Conservation (phyloP, 1,140 invertebrate species). For the Ostrea edulis region DNA sequence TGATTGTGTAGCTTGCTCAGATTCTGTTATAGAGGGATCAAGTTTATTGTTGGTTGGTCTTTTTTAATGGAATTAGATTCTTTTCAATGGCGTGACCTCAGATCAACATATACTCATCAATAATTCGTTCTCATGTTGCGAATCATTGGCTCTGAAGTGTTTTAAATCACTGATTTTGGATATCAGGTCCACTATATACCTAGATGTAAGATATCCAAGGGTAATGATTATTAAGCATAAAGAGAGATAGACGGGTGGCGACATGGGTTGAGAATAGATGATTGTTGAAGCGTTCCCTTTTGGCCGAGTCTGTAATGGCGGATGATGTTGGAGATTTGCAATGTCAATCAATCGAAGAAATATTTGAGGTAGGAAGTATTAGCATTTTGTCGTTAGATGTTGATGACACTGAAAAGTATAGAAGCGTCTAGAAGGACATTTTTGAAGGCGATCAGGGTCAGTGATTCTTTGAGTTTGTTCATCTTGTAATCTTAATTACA, state of each 20-base stretch:
- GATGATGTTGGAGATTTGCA: background rate
- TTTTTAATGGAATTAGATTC: slow-evolving; percentile 1
- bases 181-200: background rate
- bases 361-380: slow-evolving; percentile 32
- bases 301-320: background rate
- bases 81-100: background rate
- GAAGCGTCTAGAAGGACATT: background rate
- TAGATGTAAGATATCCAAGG: slow-evolving; percentile 10
- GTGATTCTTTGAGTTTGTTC: background rate
- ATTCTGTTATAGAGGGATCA: background rate
- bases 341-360: slow-evolving; percentile 25
- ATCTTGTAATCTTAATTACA: slow-evolving; percentile 17
- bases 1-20: background rate
- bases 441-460: background rate
- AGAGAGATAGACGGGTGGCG: slow-evolving; percentile 17
- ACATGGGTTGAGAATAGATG: slow-evolving; percentile 1
- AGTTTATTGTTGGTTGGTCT: slow-evolving; percentile 7
- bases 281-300: background rate
- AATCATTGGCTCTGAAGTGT: slow-evolving; percentile 8
- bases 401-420: background rate
- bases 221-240: slow-evolving; percentile 38
- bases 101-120: background rate
- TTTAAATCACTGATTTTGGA: slow-evolving; percentile 15
- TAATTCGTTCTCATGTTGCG: background rate
- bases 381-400: background rate